Percentiles rank a stretch among this genome's conserved stretches.
phyloP scores from a whole-genome alignment of 2,797 vertebrate species.

The Danio albolineatus region DNA sequence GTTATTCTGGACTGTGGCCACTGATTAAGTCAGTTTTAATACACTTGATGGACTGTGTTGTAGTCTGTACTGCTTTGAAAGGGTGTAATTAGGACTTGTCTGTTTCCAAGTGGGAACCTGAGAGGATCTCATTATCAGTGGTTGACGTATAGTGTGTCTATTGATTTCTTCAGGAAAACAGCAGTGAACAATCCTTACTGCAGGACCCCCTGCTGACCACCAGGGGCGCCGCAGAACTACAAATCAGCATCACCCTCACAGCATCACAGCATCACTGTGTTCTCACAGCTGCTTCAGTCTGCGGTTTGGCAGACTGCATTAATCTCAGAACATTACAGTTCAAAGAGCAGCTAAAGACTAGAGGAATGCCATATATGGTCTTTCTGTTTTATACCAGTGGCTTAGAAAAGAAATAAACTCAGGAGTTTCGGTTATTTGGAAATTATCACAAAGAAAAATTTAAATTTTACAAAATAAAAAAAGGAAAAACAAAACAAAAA shows the following conservation, averaged over 20 bases:
- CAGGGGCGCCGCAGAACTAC: background rate
- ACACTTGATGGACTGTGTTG: slow-evolving; percentile 23
- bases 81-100: slow-evolving; percentile 12
- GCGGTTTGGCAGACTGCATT: background rate
- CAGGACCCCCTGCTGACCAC: background rate
- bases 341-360: background rate
- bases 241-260: background rate
- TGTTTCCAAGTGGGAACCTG: slow-evolving; percentile 21
- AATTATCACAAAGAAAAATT: no score
- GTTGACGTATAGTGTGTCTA: background rate
- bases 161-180: slow-evolving; percentile 26
- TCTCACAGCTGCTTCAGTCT: background rate
- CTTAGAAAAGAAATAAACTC: no score
- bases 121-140: slow-evolving; percentile 7
- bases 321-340: background rate
- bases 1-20: no score
- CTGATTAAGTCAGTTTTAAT: background rate
- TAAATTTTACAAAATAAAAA: no score
- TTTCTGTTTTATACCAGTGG: background rate
- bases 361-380: background rate
- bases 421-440: no score
- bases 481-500: no score
- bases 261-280: no score
- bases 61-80: background rate
- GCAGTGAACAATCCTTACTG: slow-evolving; percentile 7